Evolutionary conservation across 2,888 invertebrate species (phyloP).

Genomic region (Ennomos quercinarius): DNA sequence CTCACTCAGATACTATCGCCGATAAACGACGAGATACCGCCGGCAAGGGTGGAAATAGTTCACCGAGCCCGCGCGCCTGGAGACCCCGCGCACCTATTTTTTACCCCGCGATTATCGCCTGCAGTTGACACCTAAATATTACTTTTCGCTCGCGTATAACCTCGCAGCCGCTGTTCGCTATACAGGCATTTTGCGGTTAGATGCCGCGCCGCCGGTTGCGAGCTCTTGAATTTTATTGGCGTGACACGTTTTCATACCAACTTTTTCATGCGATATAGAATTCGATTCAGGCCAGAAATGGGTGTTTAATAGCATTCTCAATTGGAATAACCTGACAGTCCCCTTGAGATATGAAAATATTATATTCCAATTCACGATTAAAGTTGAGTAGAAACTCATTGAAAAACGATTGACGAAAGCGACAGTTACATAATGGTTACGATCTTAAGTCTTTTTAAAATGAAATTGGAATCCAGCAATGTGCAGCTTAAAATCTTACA

Average conservation of each 20-base stretch:
- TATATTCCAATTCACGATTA: constrained; percentile 10
- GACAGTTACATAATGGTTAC: not conserved
- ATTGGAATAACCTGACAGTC: constrained; percentile 33
- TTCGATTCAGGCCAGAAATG: constrained; percentile 50
- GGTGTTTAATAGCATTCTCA: constrained; percentile 39
- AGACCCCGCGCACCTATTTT: constrained; percentile 70
- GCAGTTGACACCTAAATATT: constrained; percentile 85
- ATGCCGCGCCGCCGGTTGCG: constrained; percentile 57
- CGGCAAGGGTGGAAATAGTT: constrained; percentile 81
- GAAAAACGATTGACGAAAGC: not conserved
- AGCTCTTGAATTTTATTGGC: constrained; percentile 75
- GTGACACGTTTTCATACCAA: constrained; percentile 63
- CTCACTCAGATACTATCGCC: constrained; percentile 85
- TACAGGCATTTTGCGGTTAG: constrained; percentile 72
- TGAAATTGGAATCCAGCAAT: constrained; percentile 2
- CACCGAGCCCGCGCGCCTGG: constrained; percentile 40
- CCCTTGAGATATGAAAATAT: constrained; percentile 25
- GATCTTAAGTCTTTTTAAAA: not conserved
- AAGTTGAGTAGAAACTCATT: not conserved
- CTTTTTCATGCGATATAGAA: constrained; percentile 54
- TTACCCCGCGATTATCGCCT: constrained; percentile 83
- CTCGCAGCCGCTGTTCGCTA: constrained; percentile 49
- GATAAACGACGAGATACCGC: constrained; percentile 78
- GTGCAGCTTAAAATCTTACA: constrained; percentile 16
- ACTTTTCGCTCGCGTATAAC: constrained; percentile 70